These are phyloP conservation scores for Astreopora myriophthalma DNA, from an alignment of 64 coral and sea anemone species.

Conservation along the genomic window DNA sequence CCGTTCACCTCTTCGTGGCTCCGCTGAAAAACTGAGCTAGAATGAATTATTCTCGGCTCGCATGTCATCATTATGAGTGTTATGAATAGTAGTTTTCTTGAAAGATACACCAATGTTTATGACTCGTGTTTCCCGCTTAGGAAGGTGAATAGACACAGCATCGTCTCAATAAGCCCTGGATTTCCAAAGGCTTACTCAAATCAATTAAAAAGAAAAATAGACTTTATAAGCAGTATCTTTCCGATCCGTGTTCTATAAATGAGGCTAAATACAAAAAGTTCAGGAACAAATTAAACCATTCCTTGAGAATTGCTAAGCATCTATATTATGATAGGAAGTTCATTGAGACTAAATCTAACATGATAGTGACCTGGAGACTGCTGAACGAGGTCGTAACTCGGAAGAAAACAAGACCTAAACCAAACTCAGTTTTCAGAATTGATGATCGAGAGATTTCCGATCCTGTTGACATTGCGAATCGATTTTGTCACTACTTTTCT, in stretches of 20 bases:
- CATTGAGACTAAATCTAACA: background rate
- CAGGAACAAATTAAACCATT: background rate
- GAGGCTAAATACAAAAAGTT: background rate
- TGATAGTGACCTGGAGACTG: background rate
- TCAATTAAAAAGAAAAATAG: no score
- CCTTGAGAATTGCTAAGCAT: background rate
- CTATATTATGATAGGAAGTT: background rate
- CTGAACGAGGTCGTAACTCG: conserved; percentile 1
- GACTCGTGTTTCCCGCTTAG: no score
- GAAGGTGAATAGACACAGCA: no score
- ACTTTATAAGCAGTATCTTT: no score
- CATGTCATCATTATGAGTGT: no score
- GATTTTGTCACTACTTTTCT: conserved; percentile 45
- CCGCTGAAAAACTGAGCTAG: no score
- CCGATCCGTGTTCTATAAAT: background rate
- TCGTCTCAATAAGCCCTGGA: no score
- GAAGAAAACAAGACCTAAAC: background rate
- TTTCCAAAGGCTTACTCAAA: no score
- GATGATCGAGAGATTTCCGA: background rate
- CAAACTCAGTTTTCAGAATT: background rate
- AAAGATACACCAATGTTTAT: no score
- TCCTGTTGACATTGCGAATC: conserved; percentile 19
- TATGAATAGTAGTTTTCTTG: no score
- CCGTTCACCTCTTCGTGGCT: no score
- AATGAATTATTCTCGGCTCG: no score